Evolutionary conservation across 2,113 vertebrate species (phyloP).

Genomic region (Craseonycteris thonglongyai): DNA sequence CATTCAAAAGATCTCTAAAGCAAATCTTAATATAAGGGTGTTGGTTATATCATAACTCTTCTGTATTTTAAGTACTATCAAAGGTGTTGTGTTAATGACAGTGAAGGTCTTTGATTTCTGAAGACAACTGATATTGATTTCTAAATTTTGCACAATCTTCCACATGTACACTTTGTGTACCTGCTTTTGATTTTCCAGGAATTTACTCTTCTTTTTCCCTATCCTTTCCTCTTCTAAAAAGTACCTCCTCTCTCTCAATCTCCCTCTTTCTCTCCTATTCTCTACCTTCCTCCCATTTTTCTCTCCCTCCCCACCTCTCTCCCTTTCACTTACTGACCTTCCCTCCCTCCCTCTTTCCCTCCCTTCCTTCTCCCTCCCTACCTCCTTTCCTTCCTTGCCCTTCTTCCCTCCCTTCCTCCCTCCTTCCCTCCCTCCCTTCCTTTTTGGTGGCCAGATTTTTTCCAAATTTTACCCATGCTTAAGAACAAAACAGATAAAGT

Average conservation of each 20-base stretch:
- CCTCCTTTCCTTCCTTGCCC: no score
- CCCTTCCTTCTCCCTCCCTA: neutral
- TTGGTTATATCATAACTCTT: neutral
- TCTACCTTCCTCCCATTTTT: neutral
- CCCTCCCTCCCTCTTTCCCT: accelerated
- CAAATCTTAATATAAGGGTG: neutral
- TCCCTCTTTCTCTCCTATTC: neutral
- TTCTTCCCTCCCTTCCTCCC: accelerated
- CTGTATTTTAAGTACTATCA: neutral
- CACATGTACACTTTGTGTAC: neutral
- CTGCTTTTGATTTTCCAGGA: neutral
- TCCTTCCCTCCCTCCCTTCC: neutral
- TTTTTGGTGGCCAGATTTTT: neutral
- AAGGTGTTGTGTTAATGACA: neutral
- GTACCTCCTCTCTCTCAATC: neutral
- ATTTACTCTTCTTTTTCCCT: neutral
- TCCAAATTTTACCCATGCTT: neutral
- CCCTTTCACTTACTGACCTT: no score
- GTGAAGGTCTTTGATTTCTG: neutral
- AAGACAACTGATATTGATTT: neutral
- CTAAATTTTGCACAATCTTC: neutral
- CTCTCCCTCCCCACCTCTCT: neutral
- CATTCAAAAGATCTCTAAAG: neutral
- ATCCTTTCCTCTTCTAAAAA: neutral
- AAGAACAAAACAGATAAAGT: neutral